Base-by-base conservation (phyloP, 2,888 invertebrate species). In the Cantharis rufa region DNA sequence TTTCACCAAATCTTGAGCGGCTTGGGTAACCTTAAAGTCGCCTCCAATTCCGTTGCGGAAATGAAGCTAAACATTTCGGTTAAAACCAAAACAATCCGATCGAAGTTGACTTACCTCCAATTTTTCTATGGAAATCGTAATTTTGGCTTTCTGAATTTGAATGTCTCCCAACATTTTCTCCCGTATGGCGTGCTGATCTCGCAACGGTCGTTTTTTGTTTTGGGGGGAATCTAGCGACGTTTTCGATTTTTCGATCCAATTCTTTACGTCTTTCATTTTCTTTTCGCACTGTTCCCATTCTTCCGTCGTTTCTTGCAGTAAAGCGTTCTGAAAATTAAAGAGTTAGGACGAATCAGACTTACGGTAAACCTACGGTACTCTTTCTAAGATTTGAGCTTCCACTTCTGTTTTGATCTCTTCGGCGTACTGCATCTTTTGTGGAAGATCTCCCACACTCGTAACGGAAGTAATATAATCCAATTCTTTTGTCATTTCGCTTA, bases 281-380 rank as follows among this genome's bases (percentile, higher is more conserved):
- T 93, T 94, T 88, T 98, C 97, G 89, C 97, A 98, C 88, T 98
- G 95, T 87, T 97, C 97, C 96, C 98, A 98, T 90, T 98, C 97
- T 87, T 97, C 97, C 69, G 95, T 94, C 72, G 96, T 93, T 89
- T 98, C 98, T 91, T 96, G 95, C 78, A 98, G 90, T 82, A 96
- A 89, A 68, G 95, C 94, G 86, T 95, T 94, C 96, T 96, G 88
- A 79, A 91, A 90, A 81, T 81, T 75, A n/a, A 48, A 48, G 7
- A n/a, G 7, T 48, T 48, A 48, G 75, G 78, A 71, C 48, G 63
- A 71, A 72, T 72, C 16, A 74, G 21, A 69, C 62, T 11, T 71
- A 27, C 15, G 16, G 62, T 28, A 48, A 15, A 61, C 27, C 5
- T 13, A 69, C 89, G 91, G 88, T 89, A 97, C 96, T 90, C 96